These are phyloP conservation scores for Chionis minor DNA, from an alignment of 2,113 vertebrate genomes.

Conservation along the genomic window DNA sequence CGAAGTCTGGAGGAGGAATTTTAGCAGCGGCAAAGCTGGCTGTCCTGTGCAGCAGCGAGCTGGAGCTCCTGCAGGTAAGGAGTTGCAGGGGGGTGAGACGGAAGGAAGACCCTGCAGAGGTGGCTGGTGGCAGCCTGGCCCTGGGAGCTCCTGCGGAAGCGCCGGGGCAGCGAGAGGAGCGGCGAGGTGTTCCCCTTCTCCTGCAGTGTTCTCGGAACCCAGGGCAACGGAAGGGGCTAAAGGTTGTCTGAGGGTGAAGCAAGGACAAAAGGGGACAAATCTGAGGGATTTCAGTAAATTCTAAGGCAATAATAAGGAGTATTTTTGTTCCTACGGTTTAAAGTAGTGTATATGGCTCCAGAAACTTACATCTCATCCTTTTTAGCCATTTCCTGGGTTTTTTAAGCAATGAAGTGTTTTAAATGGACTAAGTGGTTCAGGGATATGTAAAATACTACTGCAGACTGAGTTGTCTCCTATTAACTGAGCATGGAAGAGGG, in stretches of 20 bases:
- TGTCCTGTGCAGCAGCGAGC: background rate
- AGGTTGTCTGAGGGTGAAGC: background rate
- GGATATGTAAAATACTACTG: background rate
- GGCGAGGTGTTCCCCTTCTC: too few species aligned
- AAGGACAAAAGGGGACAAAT: background rate
- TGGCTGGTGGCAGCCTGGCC: too few species aligned
- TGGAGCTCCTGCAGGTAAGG: background rate
- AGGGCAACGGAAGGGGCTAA: too few species aligned
- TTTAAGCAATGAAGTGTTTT: background rate
- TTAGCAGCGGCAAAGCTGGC: background rate
- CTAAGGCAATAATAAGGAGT: background rate
- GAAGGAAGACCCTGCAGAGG: background rate
- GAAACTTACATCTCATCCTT: background rate
- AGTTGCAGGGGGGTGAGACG: background rate
- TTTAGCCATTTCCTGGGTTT: background rate
- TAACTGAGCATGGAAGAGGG: background rate
- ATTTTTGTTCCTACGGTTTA: background rate
- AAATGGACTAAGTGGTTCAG: background rate
- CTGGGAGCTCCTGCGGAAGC: too few species aligned
- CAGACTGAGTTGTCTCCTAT: background rate
- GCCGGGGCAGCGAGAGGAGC: too few species aligned
- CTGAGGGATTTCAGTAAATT: background rate
- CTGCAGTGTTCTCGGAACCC: too few species aligned
- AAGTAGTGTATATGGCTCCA: background rate
- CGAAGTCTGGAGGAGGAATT: background rate